Conservation (phyloP, 2,888 invertebrate genomes). For the Tenthredo scrophulariae region DNA sequence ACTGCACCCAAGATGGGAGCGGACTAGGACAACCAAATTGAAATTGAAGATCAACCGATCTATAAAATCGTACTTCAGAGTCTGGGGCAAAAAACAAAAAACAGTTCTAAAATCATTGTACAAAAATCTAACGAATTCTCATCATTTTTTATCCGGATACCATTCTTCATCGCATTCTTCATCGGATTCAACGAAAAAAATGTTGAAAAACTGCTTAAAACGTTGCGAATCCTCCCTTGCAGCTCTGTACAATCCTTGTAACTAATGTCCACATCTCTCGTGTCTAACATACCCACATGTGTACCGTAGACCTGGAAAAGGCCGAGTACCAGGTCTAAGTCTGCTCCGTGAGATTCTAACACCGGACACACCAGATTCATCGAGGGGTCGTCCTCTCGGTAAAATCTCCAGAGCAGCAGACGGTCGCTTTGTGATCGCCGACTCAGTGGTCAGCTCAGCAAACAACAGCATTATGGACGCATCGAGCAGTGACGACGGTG, state of each 20-base stretch:
- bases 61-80: background rate
- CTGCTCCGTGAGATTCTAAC: conserved; percentile 84
- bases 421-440: conserved; percentile 86
- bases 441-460: conserved; percentile 79
- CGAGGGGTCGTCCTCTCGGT: conserved; percentile 80
- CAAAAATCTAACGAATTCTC: background rate
- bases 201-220: background rate
- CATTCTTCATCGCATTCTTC: background rate
- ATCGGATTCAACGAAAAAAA: background rate
- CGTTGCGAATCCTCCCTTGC: conserved; percentile 5
- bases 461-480: conserved; percentile 82
- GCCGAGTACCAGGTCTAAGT: conserved; percentile 96
- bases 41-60: background rate
- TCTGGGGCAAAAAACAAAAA: background rate
- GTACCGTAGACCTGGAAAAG: conserved; percentile 90
- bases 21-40: background rate
- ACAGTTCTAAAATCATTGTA: background rate
- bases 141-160: background rate
- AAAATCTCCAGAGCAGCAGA: conserved; percentile 88
- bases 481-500: conserved; percentile 91
- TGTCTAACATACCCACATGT: conserved; percentile 66
- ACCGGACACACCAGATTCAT: conserved; percentile 74
- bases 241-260: conserved; percentile 34
- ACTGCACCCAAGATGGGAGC: background rate
- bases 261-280: conserved; percentile 30